Base-by-base conservation (phyloP, 2,888 invertebrate species). In the Merodon equestris region DNA sequence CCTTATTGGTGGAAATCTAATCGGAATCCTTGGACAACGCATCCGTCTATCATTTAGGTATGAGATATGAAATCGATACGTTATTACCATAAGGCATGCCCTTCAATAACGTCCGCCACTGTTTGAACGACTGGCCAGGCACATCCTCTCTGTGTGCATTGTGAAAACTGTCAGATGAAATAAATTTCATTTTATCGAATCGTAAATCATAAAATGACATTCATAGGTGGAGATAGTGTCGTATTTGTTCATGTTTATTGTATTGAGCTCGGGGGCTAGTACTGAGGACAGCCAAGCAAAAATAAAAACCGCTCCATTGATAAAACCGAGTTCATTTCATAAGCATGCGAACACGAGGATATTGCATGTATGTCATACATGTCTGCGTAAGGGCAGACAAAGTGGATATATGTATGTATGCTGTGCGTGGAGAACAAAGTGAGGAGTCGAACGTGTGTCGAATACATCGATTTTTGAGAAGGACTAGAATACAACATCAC, bases 231-330 rank as follows among this genome's bases (percentile, higher is more conserved):
- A 79, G 79, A 79, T 79, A 79, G 79, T 79, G 79, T 79, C 79
- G 79, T 79, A 79, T 79, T 79, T 79, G 79, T 70, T 79, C 79
- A 79, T 79, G 79, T 79, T 79, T 79, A 79, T 79, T 79, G 79
- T 73, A 74, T 74, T 70, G 73, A 74, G 79, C 79, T 74, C 79
- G 50, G 64, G 79, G 79, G 79, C 64, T 36, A 74, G 79, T 74
- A 74, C 79, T 50, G 64, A 74, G 79, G 79, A 57, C 44, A 48
- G 10, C 18, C 60, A 45, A 36, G 58, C 12, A 60, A 42, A 58
- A 34, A 56, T 42, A 44, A 42, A 14, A 27, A 10, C n/a, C 36
- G 45, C 27, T 54, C 63, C 45, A 64, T 63, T 74, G 74, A 79
- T 79, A 79, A 79, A 74, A 74, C 79, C 70, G 68, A 70, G 79